These are phyloP conservation scores for Apoda limacodes DNA, from an alignment of 2,888 invertebrate genomes.

Conservation along the genomic window DNA sequence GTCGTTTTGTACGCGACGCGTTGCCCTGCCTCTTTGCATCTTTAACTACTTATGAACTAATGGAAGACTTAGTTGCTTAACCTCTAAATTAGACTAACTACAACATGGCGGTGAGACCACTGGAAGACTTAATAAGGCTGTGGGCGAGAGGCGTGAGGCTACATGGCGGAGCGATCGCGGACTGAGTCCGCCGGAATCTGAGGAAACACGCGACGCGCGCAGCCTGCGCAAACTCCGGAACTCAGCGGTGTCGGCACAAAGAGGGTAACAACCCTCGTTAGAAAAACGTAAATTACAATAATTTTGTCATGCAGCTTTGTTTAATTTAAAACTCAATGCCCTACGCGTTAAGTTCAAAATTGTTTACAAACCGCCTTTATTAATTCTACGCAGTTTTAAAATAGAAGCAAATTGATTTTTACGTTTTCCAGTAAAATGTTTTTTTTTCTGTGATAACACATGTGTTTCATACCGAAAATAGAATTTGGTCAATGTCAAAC, in stretches of 20 bases:
- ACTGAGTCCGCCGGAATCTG: constrained; percentile 34
- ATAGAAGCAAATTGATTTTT: too few species aligned
- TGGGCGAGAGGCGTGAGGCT: constrained; percentile 37
- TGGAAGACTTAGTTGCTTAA: constrained; percentile 69
- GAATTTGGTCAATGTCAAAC: too few species aligned
- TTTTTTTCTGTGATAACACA: too few species aligned
- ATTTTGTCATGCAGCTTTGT: too few species aligned
- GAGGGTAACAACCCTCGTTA: too few species aligned
- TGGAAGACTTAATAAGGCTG: constrained; percentile 51
- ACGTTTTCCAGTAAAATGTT: too few species aligned
- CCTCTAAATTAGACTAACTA: constrained; percentile 27
- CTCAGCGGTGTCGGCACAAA: constrained; percentile 32
- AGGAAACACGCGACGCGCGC: constrained; percentile 47
- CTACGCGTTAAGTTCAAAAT: too few species aligned
- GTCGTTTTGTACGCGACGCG: constrained; percentile 65
- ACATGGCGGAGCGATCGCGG: constrained; percentile 58
- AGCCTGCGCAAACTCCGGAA: constrained; percentile 60
- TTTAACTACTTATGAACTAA: constrained; percentile 40
- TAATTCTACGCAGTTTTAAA: too few species aligned
- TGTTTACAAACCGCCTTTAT: too few species aligned
- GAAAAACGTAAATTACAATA: too few species aligned
- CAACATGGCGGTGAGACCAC: constrained; percentile 40
- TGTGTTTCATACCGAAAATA: too few species aligned
- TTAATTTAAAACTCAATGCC: too few species aligned
- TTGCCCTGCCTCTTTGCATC: constrained; percentile 60